Base-by-base conservation (phyloP, 2,113 vertebrate genomes). In the Apodemus speciosus region DNA sequence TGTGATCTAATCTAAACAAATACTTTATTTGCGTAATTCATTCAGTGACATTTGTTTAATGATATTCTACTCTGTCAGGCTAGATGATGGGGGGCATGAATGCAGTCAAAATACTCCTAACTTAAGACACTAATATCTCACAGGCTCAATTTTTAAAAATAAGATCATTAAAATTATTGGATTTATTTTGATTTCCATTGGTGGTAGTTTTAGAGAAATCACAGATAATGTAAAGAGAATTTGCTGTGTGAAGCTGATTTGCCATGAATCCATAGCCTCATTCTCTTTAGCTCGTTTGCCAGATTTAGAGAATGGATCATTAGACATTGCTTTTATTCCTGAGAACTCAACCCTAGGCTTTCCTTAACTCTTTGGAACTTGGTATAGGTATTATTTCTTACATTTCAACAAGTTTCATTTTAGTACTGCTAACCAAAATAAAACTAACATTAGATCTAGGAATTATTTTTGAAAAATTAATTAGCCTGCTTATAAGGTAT, bases 381-480 rank as follows among this genome's bases (percentile, higher is more conserved):
- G 73, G 69, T 53, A 62, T 38, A 68, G 21, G 6, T 88, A 85
- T 94, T 94, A 51, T 73, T 89, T 88, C 79, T 80, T 27, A 71
- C 88, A 58, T 95, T 86, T 81, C 4, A 68, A 49, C 71, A 81
- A 18, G 80, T 56, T 66, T 94, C 60, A 83, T 40, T 92, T 38
- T 83, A 90, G 80, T 93, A 69, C 25, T 77, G 13, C 56, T 87
- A 66, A 89, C 53, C 51, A 77, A 94, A 92, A 49, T 40, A 43
- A 51, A 84, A 40, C 38, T 88, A 81, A 83, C 86, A 58, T 90
- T 72, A 92, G 85, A 60, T 30, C 18, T 85, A n/a, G 40, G 79
- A 75, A 85, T 93, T 93, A 23, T 89, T 92, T 92, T 80, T 30
- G 27, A 35, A 49, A 90, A 88, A 58, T 73, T 85, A 51, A 60